Base-by-base conservation (phyloP, 1,140 invertebrate genomes). In the Drosophila malerkotliana region DNA sequence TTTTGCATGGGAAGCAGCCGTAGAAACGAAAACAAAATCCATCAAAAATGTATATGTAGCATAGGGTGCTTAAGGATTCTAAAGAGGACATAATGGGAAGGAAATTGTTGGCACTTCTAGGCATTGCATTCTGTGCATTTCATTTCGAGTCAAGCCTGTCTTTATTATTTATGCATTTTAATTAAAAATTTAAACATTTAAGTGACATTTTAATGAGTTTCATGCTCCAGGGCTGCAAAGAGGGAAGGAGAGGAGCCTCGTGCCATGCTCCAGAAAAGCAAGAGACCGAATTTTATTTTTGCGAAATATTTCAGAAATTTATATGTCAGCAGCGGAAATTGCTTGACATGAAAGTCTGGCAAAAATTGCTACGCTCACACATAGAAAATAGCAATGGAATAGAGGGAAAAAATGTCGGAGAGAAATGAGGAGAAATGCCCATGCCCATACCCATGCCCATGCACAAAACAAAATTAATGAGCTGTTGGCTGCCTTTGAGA, bases 121-220 rank as follows among this genome's bases (percentile, higher is more conserved):
- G 47, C 59, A 61, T 48, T 83, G 79, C 79, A 82, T 75, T 78
- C 63, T 71, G 44, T 49, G 52, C 63, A 69, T 64, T 64, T 52
- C 63, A 28, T 63, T 63, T 62, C 55, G 54, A 76, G 66, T 73
- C 63, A 79, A 69, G 72, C 66, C 63, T 67, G 26, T 8, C 21
- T 39, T 60, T 79, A 88, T 87, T 87, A 76, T 87, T 87, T 83
- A 88, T 83, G 83, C 59, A 83, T 87, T 87, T 77, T 87, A 88
- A 88, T 88, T 88, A 83, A 88, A 77, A 87, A 83, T 79, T 79
- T 67, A 34, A 87, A 72, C 79, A 82, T 88, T 88, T 79, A 64
- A 72, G 75, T 87, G 75, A 88, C 83, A 88, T 68, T 83, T 88
- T 89, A 87, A 87, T 87, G 75, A 72, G 83, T 69, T 87, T 88